These are phyloP conservation scores for Melitaea athalia DNA, from an alignment of 2,888 invertebrate genomes.

Conservation along the genomic window DNA sequence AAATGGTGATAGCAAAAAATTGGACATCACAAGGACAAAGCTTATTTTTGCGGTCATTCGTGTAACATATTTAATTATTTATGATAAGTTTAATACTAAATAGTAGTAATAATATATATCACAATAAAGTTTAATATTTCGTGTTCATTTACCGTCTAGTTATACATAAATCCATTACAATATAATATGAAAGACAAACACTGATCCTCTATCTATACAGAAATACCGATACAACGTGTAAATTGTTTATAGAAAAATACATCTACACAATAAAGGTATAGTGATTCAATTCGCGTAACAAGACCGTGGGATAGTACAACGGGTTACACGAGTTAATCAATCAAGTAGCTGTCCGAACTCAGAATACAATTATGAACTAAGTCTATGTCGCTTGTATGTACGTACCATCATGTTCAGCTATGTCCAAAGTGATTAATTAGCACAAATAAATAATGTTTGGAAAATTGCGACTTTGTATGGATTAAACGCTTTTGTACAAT, in stretches of 20 bases:
- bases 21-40: too few relatives aligned
- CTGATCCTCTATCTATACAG: conserved; percentile 27
- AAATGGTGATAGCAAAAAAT: too few relatives aligned
- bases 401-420: conserved; percentile 57
- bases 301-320: conserved; percentile 49
- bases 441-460: conserved; percentile 36
- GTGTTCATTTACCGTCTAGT: conserved; percentile 14
- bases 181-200: conserved; percentile 36
- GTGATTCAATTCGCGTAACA: conserved; percentile 54
- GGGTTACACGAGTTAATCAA: conserved; percentile 65
- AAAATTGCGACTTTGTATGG: conserved; percentile 22
- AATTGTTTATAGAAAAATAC: conserved; percentile 33
- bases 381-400: conserved; percentile 69
- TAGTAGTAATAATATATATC: not conserved
- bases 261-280: conserved; percentile 51
- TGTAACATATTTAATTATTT: too few relatives aligned
- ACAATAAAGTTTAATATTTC: not conserved
- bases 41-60: too few relatives aligned
- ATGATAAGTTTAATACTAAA: not conserved
- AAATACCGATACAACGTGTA: conserved; percentile 24
- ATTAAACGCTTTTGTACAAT: not conserved
- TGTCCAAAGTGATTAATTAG: conserved; percentile 71
- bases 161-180: conserved; percentile 26
- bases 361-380: conserved; percentile 81
- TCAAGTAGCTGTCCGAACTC: conserved; percentile 75